Base-by-base conservation (phyloP, 2,113 vertebrate genomes). In the Pandion haliaetus region DNA sequence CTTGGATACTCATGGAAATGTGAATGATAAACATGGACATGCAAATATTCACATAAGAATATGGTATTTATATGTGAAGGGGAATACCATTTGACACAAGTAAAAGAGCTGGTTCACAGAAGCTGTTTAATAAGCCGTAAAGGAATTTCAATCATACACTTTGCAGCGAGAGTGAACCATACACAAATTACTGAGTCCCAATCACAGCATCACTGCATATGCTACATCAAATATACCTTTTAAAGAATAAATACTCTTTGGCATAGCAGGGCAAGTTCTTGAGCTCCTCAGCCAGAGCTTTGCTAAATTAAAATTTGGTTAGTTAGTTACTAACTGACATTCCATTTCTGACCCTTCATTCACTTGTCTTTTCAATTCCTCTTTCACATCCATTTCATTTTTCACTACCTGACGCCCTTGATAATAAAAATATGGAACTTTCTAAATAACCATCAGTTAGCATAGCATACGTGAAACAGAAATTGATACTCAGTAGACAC, bases 11-110 rank as follows among this genome's bases (percentile, higher is more conserved):
- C 80, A n/a, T 67, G 86, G 63, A 96, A 86, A 94, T 71, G n/a
- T 55, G 55, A 95, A 92, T 71, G 47, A 92, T 84, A 97, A 96
- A 96, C 52, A 81, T 31, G 52, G 59, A 31, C 72, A 92, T 78
- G 90, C 52, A 97, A 95, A 96, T 90, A 88, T 88, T 95, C 88
- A 88, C 90, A 84, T 90, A 92, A 92, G 82, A 88, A 86, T 90
- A 52, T 32, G 59, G 21, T 79, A 78, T 83, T 86, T 92, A 81
- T 88, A 63, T 88, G 57, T 55, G 76, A 86, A 86, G 31, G 34
- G 57, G 44, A 84, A 86, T 81, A 61, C 31, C 40, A 47, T 91
- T 82, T 91, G 86, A 92, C 90, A 86, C 65, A 95, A 83, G 92
- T 63, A 94, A 78, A 94, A 86, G 17, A 90, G 52, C 32, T 86